Evolutionary conservation across 2,888 invertebrate species (phyloP), one percentile per base, ranked within the genome.

Genomic region (Hirudinaria manillensis): DNA sequence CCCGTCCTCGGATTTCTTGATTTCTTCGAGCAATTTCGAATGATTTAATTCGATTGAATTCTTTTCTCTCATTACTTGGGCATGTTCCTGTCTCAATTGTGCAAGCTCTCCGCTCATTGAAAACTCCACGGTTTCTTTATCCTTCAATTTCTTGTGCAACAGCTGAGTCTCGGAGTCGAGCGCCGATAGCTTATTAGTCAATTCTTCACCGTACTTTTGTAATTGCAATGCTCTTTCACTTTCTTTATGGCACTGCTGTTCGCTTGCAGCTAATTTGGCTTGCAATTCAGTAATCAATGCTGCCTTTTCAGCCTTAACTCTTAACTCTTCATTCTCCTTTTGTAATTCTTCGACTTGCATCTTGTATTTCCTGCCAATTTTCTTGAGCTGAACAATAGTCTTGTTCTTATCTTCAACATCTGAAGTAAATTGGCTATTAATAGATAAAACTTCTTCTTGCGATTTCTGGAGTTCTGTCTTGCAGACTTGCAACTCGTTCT

Each of bases 301-400:
- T 24, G 36, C 45, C 34, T 72, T 34, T 13, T 61, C 61, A 19
- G 29, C n/a, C 38, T 66, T 67, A 0, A 75, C 61, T 56, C 77
- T 77, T 27, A 79, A 34, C 36, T 76, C 76, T 6, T 79, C 78
- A 67, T 76, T 13, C 21, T 78, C 76, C 51, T 77, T 77, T 75
- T 78, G 76, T 1, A 61, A 38, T 53, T 94, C 94, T 83, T 92
- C 92, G 73, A 94, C 89, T 78, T 96, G 87, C 77, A 93, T 90
- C 85, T 94, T 95, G 84, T 95, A 96, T 82, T 93, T 93, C 82
- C 93, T 92, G 7, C 94, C 96, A 79, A 96, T 93, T 84, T 92
- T 93, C 80, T 92, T 89, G 72, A 87, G 80, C 84, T 86, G 80
- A n/a, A 55, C 67, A 27, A 77, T 75, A 3, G 61, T 77, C 36